Evolutionary conservation across 2,113 vertebrate genomes (phyloP).

Genomic region (Heteronetta atricapilla): DNA sequence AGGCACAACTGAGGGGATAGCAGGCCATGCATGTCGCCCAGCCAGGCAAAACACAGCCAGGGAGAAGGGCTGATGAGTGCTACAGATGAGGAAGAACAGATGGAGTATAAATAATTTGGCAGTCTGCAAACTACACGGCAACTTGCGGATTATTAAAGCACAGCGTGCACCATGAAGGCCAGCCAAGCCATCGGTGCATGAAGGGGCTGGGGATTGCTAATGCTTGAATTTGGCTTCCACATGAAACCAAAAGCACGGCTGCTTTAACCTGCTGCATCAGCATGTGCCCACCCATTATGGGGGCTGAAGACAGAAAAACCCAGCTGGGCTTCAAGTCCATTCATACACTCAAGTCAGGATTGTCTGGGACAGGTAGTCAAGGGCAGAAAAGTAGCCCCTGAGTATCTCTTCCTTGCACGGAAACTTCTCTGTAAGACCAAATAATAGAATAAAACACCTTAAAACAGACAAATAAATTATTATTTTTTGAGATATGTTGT

Average conservation of each 20-base stretch:
- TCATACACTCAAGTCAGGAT: background rate
- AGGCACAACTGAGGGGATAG: background rate
- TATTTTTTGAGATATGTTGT: background rate
- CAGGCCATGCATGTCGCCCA: background rate
- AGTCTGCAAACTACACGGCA: background rate
- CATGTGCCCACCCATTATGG: rapidly evolving
- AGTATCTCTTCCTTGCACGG: background rate
- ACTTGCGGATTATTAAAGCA: background rate
- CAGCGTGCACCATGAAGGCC: background rate
- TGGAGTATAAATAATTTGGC: conserved; percentile 59
- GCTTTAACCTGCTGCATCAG: background rate
- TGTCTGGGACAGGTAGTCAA: background rate
- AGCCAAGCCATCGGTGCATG: background rate
- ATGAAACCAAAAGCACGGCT: background rate
- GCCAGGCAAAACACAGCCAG: background rate
- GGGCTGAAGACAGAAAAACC: background rate
- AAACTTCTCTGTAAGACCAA: background rate
- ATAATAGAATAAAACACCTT: background rate
- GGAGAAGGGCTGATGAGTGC: background rate
- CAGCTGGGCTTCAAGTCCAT: background rate
- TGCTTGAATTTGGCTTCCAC: background rate
- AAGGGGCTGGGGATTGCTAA: background rate
- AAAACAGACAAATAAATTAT: background rate
- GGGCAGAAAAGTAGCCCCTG: background rate
- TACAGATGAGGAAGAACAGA: conserved; percentile 10